Evolutionary conservation across 2,797 vertebrate species (phyloP).

Genomic region (Neosilurus mollespiculum): DNA sequence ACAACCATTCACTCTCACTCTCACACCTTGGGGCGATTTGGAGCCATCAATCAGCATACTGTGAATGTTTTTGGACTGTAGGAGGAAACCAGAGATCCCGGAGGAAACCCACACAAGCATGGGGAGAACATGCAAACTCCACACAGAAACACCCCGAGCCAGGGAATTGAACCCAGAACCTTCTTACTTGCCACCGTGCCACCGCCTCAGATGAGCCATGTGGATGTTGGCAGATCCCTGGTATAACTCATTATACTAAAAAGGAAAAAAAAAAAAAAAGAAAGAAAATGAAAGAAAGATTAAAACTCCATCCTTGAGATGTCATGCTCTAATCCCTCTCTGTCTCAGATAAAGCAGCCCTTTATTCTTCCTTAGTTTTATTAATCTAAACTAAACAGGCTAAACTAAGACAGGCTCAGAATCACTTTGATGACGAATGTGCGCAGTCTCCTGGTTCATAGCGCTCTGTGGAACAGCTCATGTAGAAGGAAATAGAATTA

Average conservation of each 20-base stretch:
- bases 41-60: too few relatives aligned
- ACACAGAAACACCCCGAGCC: too few relatives aligned
- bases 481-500: constrained; percentile 64
- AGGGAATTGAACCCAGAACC: too few relatives aligned
- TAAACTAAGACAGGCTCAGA: constrained; percentile 57
- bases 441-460: constrained; percentile 43
- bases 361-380: constrained; percentile 51
- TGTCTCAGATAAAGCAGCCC: constrained; percentile 56
- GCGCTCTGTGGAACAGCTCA: constrained; percentile 40
- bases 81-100: too few relatives aligned
- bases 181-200: too few relatives aligned
- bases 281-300: too few relatives aligned
- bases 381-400: constrained; percentile 67
- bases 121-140: too few relatives aligned
- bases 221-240: background rate
- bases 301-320: constrained; percentile 40
- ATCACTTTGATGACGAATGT: constrained; percentile 58
- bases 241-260: background rate
- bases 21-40: too few relatives aligned
- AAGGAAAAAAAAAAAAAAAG: background rate
- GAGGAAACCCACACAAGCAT: too few relatives aligned
- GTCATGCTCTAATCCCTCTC: constrained; percentile 54
- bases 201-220: background rate
- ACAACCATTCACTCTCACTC: too few relatives aligned
- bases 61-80: too few relatives aligned